Evolutionary conservation across 2,888 invertebrate genomes (phyloP).

Genomic region (Agonopterix subpropinquella): DNA sequence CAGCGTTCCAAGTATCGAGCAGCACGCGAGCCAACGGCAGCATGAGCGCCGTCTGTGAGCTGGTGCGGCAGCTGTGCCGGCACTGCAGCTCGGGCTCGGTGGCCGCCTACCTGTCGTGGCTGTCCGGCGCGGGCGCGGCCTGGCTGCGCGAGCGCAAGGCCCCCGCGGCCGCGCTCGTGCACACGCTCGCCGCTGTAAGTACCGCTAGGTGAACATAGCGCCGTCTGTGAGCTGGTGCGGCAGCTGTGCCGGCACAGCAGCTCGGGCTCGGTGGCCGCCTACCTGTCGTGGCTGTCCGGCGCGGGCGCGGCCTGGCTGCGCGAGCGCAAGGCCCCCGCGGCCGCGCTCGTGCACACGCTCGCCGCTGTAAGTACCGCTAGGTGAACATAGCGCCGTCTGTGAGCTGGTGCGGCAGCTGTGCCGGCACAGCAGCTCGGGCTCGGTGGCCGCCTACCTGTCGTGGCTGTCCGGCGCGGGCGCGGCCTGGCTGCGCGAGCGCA

Average conservation of each 20-base stretch:
- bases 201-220: slow-evolving; percentile 25
- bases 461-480: slow-evolving; percentile 81
- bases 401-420: slow-evolving; percentile 89
- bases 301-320: slow-evolving; percentile 69
- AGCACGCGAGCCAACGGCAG: slow-evolving; percentile 35
- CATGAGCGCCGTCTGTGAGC: slow-evolving; percentile 82
- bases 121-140: slow-evolving; percentile 72
- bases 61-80: slow-evolving; percentile 86
- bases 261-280: slow-evolving; percentile 77
- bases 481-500: slow-evolving; percentile 55
- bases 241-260: slow-evolving; percentile 82
- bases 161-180: slow-evolving; percentile 72
- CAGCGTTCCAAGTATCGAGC: slow-evolving; percentile 47
- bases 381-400: slow-evolving; percentile 77
- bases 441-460: slow-evolving; percentile 80
- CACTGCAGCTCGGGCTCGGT: slow-evolving; percentile 77
- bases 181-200: slow-evolving; percentile 85
- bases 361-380: slow-evolving; percentile 77
- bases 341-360: slow-evolving; percentile 81
- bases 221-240: slow-evolving; percentile 87
- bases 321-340: slow-evolving; percentile 48
- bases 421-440: slow-evolving; percentile 74
- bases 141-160: slow-evolving; percentile 54
- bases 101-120: slow-evolving; percentile 83
- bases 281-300: slow-evolving; percentile 83